A percentile compares a stretch with the other conserved stretches of the same genome.
phyloP scores from a whole-genome alignment of 2,888 invertebrate species.

The Choreutis nemorana region DNA sequence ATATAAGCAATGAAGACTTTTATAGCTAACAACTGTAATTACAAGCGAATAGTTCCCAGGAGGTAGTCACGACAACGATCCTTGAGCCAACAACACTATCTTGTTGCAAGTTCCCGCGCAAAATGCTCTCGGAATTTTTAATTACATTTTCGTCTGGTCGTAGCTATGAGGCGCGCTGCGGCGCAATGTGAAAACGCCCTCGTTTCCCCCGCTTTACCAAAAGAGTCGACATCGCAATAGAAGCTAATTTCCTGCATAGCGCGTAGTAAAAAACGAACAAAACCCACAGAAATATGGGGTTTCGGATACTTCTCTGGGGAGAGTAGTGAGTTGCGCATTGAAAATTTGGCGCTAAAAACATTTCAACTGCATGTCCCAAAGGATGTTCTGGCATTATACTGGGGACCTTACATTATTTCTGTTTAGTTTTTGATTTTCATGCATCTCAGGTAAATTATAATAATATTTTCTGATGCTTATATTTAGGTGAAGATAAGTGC shows the following conservation, averaged over 20 bases:
- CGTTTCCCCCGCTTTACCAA: conserved; percentile 60
- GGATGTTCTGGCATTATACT: no score
- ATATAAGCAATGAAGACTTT: conserved; percentile 41
- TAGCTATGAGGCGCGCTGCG: conserved; percentile 49
- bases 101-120: conserved; percentile 57
- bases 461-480: no score
- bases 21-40: conserved; percentile 53
- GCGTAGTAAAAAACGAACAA: conserved; percentile 49
- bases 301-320: conserved; percentile 28
- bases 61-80: conserved; percentile 56
- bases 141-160: conserved; percentile 65
- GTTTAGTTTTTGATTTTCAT: no score
- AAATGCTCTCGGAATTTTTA: conserved; percentile 66
- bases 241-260: conserved; percentile 65
- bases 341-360: conserved; percentile 28
- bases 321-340: conserved; percentile 24
- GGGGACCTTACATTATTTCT: no score
- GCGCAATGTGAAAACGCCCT: conserved; percentile 45
- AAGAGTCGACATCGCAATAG: conserved; percentile 65
- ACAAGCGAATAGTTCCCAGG: conserved; percentile 58
- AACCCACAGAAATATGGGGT: conserved; percentile 45
- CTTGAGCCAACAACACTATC: conserved; percentile 57
- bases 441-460: no score
- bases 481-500: conserved; percentile 16
- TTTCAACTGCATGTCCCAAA: no score